These are phyloP conservation scores for Dissostichus mawsoni DNA, from an alignment of 2,113 vertebrate species.

Conservation along the genomic window DNA sequence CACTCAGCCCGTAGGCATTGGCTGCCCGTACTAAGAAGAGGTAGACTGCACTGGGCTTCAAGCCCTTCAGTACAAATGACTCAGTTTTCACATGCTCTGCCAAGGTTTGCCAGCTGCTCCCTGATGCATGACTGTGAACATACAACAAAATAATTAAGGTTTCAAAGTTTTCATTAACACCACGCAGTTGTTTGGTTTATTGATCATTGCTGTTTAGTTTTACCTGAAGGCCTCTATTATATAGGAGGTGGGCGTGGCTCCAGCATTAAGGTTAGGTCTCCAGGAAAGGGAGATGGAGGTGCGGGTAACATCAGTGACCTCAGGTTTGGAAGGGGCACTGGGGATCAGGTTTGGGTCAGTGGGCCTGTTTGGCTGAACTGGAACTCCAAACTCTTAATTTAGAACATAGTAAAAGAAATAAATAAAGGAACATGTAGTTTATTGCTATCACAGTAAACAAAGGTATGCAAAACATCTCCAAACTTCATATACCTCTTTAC, in stretches of 20 bases:
- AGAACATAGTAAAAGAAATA: constrained; percentile 22
- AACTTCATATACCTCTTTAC: neutral
- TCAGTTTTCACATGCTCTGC: constrained; percentile 97
- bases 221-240: constrained; percentile 99
- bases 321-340: constrained; percentile 94
- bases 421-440: neutral
- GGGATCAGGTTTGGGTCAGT: constrained; percentile 98
- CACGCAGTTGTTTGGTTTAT: neutral
- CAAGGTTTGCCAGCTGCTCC: constrained; percentile 98
- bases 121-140: constrained; percentile 91
- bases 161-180: constrained; percentile 17
- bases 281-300: constrained; percentile 93
- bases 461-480: neutral
- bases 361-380: constrained; percentile 93
- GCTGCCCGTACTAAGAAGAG: constrained; percentile 97
- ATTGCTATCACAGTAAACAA: neutral
- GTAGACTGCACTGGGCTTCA: constrained; percentile 96
- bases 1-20: constrained; percentile 97
- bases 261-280: constrained; percentile 95
- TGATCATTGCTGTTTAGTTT: neutral
- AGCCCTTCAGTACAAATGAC: constrained; percentile 91
- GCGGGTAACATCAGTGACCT: constrained; percentile 94
- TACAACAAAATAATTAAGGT: constrained; percentile 21
- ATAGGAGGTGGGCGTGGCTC: constrained; percentile 98
- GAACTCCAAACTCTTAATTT: constrained; percentile 91